These are phyloP conservation scores for Centropus bengalensis DNA, from an alignment of 2,113 vertebrate species.

Conservation along the genomic window DNA sequence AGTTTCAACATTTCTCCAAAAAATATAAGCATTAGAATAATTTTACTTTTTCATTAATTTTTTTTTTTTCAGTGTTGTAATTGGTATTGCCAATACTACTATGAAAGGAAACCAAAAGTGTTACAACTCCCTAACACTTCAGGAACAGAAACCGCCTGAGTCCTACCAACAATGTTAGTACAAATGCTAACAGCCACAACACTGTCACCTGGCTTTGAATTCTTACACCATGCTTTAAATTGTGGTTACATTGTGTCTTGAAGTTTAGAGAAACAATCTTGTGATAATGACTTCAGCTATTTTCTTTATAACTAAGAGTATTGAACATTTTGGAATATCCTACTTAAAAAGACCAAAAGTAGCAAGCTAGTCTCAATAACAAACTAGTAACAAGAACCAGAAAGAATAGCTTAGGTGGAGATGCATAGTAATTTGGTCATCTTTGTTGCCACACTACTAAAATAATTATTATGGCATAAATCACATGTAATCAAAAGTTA, in stretches of 20 bases:
- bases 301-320: not conserved
- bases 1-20: not conserved
- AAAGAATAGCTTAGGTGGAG: not conserved
- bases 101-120: not conserved
- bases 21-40: not conserved
- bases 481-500: not conserved
- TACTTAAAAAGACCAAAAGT: not conserved
- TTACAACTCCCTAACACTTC: not conserved
- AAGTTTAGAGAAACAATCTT: not conserved
- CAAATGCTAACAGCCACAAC: not conserved
- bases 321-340: not conserved
- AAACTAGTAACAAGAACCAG: not conserved
- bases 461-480: not conserved
- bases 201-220: not conserved
- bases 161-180: not conserved
- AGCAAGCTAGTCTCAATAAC: not conserved
- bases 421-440: not conserved
- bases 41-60: not conserved
- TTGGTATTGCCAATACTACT: not conserved
- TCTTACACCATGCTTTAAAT: not conserved
- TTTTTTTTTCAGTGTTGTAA: not conserved
- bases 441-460: not conserved
- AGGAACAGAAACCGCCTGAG: not conserved
- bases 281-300: not conserved
- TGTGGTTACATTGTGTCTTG: not conserved